A percentile compares a stretch with the other conserved stretches of the same genome.
phyloP scores from a whole-genome alignment of 2,113 vertebrate genomes.

The Pseudorasbora parva region DNA sequence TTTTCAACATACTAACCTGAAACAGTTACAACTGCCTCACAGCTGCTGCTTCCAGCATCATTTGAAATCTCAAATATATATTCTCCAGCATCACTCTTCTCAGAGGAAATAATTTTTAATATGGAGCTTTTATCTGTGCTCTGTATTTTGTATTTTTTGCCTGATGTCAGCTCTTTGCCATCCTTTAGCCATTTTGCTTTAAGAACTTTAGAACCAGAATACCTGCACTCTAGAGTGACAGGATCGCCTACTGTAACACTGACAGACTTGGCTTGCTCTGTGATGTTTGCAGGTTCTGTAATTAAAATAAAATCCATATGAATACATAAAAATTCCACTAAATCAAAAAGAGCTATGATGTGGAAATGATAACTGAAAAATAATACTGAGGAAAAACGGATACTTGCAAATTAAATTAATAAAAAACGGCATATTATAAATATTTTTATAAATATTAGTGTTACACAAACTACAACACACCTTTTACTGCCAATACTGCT shows the following conservation, averaged over 20 bases:
- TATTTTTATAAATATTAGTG: conserved; percentile 27
- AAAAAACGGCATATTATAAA: background rate
- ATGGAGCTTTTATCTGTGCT: conserved; percentile 86
- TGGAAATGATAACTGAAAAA: background rate
- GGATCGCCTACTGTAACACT: conserved; percentile 97
- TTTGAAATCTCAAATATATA: conserved; percentile 93
- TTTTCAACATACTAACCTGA: conserved; percentile 81
- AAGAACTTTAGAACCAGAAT: conserved; percentile 91
- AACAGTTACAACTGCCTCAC: conserved; percentile 87
- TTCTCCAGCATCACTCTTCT: conserved; percentile 89
- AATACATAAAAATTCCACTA: background rate
- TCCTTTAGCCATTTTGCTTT: conserved; percentile 89
- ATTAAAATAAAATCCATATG: conserved; percentile 19
- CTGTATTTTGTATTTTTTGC: conserved; percentile 89
- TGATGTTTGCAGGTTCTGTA: conserved; percentile 92
- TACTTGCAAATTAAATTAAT: too few relatives aligned
- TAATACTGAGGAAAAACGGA: background rate
- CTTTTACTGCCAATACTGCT: conserved; percentile 91
- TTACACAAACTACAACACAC: conserved; percentile 77
- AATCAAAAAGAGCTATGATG: background rate
- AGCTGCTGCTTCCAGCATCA: conserved; percentile 89
- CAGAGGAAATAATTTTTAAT: conserved; percentile 88
- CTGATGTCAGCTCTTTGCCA: conserved; percentile 84
- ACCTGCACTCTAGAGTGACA: conserved; percentile 90
- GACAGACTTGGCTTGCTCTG: conserved; percentile 90